Evolutionary conservation across 2,888 invertebrate species (phyloP), one percentile per base, ranked within the genome.

Genomic region (Trypoxylon attenuatum): DNA sequence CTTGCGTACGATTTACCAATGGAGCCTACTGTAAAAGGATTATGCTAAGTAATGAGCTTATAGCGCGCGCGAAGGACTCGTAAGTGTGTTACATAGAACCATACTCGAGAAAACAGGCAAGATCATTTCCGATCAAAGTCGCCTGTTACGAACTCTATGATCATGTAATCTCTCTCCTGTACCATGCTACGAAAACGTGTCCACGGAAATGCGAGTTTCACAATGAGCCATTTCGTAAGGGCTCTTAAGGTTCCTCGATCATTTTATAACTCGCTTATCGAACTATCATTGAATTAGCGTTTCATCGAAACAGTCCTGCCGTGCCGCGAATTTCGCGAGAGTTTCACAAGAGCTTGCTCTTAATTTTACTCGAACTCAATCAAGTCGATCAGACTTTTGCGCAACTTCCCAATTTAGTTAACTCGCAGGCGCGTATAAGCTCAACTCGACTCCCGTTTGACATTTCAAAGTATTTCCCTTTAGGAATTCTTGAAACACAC

Each of bases 201-300:
- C 13, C 33, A 22, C 13, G 21, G 21, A 43, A 43, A 43, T 10
- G 21, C 2, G 5, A 4, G 8, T 43, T 43, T 43, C 22, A 22
- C 43, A 43, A 43, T 43, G 43, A 5, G 22, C 10, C 22, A 22
- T 43, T 46, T 46, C 25, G 27, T 46, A 46, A 13, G 25, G 46
- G 27, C 25, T 16, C n/a, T 18, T n/a, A 16, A 41, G 8, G 23
- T 23, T 46, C 27, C 27, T 5, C 46, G 25, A 46, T 23, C 13
- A 27, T 25, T 46, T 46, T 46, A 18, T 27, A 46, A 46, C 16
- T 2, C 46, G 25, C 1, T 46, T 25, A 16, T 46, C 18, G n/a
- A 15, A 13, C 46, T 23, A 46, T 16, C 18, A 2, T 6, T 47
- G 10, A 10, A n/a, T 2, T 19, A 8, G 29, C 29, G 19, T 47